Base-by-base conservation (phyloP, 2,888 invertebrate species). In the Lithophane semibrunnea region DNA sequence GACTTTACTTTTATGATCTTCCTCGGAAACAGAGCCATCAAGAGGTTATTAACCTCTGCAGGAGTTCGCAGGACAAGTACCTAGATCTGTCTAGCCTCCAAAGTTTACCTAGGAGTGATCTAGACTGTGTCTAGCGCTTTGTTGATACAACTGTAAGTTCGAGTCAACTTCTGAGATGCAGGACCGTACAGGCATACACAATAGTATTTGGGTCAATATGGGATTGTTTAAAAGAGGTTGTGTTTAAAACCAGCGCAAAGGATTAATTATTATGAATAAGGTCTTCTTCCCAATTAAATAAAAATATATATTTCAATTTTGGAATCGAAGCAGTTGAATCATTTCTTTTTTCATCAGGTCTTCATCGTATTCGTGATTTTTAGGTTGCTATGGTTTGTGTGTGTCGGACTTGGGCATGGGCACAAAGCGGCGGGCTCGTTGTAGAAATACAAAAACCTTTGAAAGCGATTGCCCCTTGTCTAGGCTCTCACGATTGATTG, bases 61-160 rank as follows among this genome's bases (percentile, higher is more conserved):
- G 37, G 21, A 60, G 16, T 60, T 65, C 21, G 54, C 29, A 54
- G 64, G 21, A 65, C 65, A 60, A 64, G 65, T 65, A 58, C 42
- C 24, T 65, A 54, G 58, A 21, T 52, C 9, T 24, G 37, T 60
- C 13, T 69, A n/a, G 37, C 37, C 24, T 37, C 21, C 12, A 73
- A 79, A 84, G 84, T 82, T 73, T 70, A 47, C 18, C 13, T 16
- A 16, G 60, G 12, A 49, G 60, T 67, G 73, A 73, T 73, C 44
- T 67, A 70, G 54, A 44, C 42, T 65, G 54, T 42, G 47, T 70
- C 69, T 72, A 61, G 64, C 4, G 16, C n/a, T 68, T 24, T 71
- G 60, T 79, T 82, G 80, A 70, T 56, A 65, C 42, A 68, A 24
- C 16, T 54, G 63, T 67, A 61, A 65, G 64, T 72, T 71, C 21